Evolutionary conservation across 2,797 vertebrate species (phyloP), one percentile per base, ranked within the genome.

Genomic region (Odontamblyopus rebecca): DNA sequence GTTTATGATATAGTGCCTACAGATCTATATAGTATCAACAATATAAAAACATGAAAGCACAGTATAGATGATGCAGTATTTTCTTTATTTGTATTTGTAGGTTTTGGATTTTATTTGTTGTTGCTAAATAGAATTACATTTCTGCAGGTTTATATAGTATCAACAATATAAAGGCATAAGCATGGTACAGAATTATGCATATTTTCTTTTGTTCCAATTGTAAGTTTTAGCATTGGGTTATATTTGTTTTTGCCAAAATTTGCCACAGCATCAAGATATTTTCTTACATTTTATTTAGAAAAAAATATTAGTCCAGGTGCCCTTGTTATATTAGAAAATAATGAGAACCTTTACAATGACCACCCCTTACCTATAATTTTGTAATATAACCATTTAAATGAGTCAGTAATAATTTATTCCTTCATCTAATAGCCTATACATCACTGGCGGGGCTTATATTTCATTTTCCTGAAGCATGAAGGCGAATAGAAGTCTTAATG

Each of bases 401-500:
- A 87, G 89, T 88, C 82, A 78, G 88, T 88, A 88, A 89, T 94
- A 87, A 93, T 93, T 93, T 92, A 93, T 93, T 86, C 86, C 84
- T 85, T 77, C 72, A 78, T 84, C 84, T 93, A 93, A 93, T 92
- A 92, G 90, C 90, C 91, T 86, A 93, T 93, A 92, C 87, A 94
- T 94, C 93, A 93, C 75, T 81, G 79, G 79, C 85, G 86, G 88
- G 84, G 89, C 83, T 81, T 86, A 90, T 91, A 91, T 92, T 94
- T 94, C 88, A 93, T 92, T 92, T 92, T 93, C 83, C 81, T 84
- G 84, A 88, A 91, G 89, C 90, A 91, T 85, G 86, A 88, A 81
- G 82, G 89, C 83, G 83, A 90, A 91, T 88, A 89, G 85, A 90
- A 94, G 92, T 90, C 88, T 92, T 95, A 93, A 94, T 94, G 93